phyloP scores from a whole-genome alignment of 2,888 invertebrate species.

The Idaea biselata region DNA sequence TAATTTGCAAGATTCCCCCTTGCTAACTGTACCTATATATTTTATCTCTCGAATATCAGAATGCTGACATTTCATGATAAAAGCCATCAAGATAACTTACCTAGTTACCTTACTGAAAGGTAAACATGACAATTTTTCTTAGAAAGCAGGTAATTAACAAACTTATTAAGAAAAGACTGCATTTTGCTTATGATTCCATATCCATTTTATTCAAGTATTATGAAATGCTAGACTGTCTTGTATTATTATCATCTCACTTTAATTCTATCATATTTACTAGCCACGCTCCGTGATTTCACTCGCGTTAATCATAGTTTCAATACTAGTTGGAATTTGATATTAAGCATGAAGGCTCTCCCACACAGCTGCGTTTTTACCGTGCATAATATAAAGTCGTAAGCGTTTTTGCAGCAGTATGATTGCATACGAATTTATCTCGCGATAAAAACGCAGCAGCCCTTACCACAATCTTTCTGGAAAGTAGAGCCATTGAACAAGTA shows the following conservation, averaged over 20 bases:
- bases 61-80: constrained; percentile 15
- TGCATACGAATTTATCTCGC: too few species aligned
- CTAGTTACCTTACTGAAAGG: too few species aligned
- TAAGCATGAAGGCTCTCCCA: too few species aligned
- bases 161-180: neutral
- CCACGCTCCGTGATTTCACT: too few species aligned
- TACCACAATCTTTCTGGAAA: too few species aligned
- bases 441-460: too few species aligned
- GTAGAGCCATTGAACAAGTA: too few species aligned
- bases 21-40: constrained; percentile 30
- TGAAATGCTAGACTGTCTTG: neutral
- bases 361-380: too few species aligned
- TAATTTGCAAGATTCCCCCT: constrained; percentile 35
- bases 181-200: neutral
- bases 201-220: neutral
- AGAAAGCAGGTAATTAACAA: neutral
- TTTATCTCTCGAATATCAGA: constrained; percentile 23
- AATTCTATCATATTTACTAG: neutral
- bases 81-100: neutral
- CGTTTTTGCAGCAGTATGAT: too few species aligned
- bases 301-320: too few species aligned
- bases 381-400: too few species aligned
- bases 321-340: too few species aligned
- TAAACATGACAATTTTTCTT: neutral
- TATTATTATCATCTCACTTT: neutral